These are phyloP conservation scores for Melanogrammus aeglefinus DNA, from an alignment of 2,797 vertebrate species.

Conservation along the genomic window DNA sequence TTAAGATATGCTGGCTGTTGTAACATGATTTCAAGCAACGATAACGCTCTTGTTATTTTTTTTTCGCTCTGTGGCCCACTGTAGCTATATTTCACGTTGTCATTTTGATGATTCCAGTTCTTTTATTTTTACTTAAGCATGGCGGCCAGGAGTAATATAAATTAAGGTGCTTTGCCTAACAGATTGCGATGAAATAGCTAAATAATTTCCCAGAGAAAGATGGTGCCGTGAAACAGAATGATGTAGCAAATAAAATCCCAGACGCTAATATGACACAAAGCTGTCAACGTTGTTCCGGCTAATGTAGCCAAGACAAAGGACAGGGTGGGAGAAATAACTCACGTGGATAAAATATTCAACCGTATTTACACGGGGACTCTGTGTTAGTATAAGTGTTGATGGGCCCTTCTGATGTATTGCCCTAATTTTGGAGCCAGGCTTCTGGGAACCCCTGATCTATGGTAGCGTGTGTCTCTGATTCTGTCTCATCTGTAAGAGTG, in stretches of 20 bases:
- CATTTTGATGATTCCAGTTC: constrained; percentile 59
- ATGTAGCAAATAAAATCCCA: constrained; percentile 61
- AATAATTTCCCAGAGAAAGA: constrained; percentile 36
- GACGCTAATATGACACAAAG: constrained; percentile 62
- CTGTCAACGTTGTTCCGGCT: constrained; percentile 42
- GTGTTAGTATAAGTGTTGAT: constrained; percentile 67
- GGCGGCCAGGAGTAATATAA: constrained; percentile 61
- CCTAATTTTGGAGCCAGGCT: constrained; percentile 58
- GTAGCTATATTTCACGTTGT: constrained; percentile 60
- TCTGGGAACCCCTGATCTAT: constrained; percentile 51
- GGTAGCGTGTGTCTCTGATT: constrained; percentile 50
- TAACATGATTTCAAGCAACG: constrained; percentile 38
- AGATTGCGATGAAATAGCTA: constrained; percentile 50
- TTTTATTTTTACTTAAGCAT: constrained; percentile 63
- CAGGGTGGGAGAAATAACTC: not conserved
- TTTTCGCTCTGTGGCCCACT: constrained; percentile 50
- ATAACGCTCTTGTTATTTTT: not conserved
- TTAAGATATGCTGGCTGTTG: constrained; percentile 47
- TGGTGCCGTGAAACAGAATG: constrained; percentile 54
- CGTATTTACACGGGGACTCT: constrained; percentile 61
- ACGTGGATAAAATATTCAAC: constrained; percentile 30
- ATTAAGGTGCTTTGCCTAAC: constrained; percentile 57
- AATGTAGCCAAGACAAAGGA: not conserved
- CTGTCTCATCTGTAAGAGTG: constrained; percentile 59
- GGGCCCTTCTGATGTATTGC: constrained; percentile 62